phyloP scores from a whole-genome alignment of 2,797 vertebrate genomes.

The Lagorchestes hirsutus region DNA sequence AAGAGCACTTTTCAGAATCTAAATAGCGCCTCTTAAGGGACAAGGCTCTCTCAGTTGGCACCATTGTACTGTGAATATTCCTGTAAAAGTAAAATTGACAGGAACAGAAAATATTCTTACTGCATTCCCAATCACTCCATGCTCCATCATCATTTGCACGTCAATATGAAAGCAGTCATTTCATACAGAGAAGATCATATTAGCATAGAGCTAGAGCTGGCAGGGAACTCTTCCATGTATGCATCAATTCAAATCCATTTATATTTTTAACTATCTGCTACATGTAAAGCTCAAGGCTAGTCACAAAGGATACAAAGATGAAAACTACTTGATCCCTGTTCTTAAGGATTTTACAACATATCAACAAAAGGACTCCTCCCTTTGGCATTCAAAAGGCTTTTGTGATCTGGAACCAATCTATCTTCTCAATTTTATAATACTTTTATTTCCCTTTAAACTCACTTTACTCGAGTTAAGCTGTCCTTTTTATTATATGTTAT shows the following conservation, averaged over 20 bases:
- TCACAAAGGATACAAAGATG: background rate
- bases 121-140: background rate
- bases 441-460: background rate
- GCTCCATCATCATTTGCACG: background rate
- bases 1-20: conserved; percentile 68
- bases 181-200: background rate
- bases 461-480: background rate
- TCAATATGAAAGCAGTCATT: background rate
- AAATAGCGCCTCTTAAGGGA: conserved; percentile 61
- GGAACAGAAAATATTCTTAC: background rate
- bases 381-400: background rate
- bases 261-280: background rate
- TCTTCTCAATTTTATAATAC: background rate
- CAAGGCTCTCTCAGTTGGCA: conserved; percentile 43
- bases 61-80: conserved; percentile 33
- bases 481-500: background rate
- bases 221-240: background rate
- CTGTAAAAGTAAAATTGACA: conserved; percentile 18
- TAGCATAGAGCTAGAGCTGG: background rate
- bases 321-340: background rate
- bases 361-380: background rate
- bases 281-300: background rate
- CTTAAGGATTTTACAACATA: background rate
- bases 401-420: background rate
- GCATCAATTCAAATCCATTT: background rate